These are phyloP conservation scores for Dorcus hopei DNA, from an alignment of 2,888 invertebrate genomes.

Conservation along the genomic window DNA sequence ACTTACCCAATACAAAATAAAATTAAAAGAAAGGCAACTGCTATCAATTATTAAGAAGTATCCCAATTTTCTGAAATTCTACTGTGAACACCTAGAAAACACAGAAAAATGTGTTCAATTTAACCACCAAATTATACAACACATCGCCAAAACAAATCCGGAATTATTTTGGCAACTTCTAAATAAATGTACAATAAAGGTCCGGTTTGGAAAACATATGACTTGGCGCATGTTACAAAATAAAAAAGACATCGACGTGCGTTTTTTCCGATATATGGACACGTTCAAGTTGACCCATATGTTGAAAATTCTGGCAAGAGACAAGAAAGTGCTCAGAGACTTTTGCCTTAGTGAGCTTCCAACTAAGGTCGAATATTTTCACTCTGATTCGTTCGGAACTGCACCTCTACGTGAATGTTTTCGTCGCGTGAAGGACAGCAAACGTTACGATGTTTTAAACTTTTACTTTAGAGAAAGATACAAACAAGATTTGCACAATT, in stretches of 20 bases:
- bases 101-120: background rate
- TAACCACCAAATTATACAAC: slow-evolving; percentile 1
- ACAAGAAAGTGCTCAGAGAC: background rate
- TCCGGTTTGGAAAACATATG: slow-evolving; percentile 7
- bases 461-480: slow-evolving; percentile 9
- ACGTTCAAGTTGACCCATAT: background rate
- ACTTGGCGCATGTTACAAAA: slow-evolving; percentile 7
- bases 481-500: background rate
- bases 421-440: background rate
- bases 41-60: slow-evolving; percentile 16
- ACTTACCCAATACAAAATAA: slow-evolving; percentile 11
- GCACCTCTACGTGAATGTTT: background rate
- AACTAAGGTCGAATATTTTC: slow-evolving; percentile 1
- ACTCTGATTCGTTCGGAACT: background rate
- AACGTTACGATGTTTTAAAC: background rate
- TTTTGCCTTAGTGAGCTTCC: slow-evolving; percentile 7
- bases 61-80: slow-evolving; percentile 13
- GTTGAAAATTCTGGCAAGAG: background rate
- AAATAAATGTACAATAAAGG: slow-evolving; percentile 1
- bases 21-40: slow-evolving; percentile 10
- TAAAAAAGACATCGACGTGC: background rate
- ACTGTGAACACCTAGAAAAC: slow-evolving; percentile 4
- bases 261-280: background rate
- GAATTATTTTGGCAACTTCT: slow-evolving; percentile 6
- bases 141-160: slow-evolving; percentile 5